These are phyloP conservation scores for Prochilodus magdalenae DNA, from an alignment of 2,113 vertebrate genomes.

Conservation along the genomic window DNA sequence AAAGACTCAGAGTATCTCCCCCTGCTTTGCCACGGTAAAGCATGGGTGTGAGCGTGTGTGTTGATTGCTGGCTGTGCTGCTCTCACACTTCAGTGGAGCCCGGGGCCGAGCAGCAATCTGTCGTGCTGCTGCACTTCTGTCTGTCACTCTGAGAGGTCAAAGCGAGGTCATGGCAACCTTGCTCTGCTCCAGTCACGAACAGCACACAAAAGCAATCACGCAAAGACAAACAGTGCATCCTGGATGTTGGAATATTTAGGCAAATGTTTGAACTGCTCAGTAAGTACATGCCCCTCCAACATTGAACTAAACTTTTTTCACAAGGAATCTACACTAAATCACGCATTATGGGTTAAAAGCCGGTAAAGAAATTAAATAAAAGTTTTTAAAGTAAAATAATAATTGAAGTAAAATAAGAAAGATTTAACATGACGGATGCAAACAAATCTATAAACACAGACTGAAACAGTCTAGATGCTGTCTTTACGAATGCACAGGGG, in stretches of 20 bases:
- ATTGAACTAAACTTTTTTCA: background rate
- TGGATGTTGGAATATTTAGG: background rate
- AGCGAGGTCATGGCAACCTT: background rate
- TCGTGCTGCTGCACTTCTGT: background rate
- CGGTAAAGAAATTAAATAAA: too few relatives aligned
- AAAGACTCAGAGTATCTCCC: background rate
- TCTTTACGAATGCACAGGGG: too few relatives aligned
- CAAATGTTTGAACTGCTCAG: background rate
- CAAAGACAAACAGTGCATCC: background rate
- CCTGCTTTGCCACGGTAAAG: background rate
- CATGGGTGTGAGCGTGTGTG: background rate
- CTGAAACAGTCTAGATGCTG: too few relatives aligned
- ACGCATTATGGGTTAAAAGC: constrained; percentile 1
- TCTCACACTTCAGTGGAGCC: background rate
- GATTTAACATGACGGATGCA: too few relatives aligned
- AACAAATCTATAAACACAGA: too few relatives aligned
- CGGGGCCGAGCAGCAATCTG: background rate
- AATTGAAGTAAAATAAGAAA: too few relatives aligned
- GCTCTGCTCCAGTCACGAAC: background rate
- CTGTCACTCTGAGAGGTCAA: constrained; percentile 12
- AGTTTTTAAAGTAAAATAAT: too few relatives aligned
- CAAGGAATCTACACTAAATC: background rate
- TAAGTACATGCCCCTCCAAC: background rate
- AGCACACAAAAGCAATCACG: background rate
- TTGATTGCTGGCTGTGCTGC: constrained; percentile 1